phyloP scores from a whole-genome alignment of 2,888 invertebrate species.

The Standfussiana lucernea region DNA sequence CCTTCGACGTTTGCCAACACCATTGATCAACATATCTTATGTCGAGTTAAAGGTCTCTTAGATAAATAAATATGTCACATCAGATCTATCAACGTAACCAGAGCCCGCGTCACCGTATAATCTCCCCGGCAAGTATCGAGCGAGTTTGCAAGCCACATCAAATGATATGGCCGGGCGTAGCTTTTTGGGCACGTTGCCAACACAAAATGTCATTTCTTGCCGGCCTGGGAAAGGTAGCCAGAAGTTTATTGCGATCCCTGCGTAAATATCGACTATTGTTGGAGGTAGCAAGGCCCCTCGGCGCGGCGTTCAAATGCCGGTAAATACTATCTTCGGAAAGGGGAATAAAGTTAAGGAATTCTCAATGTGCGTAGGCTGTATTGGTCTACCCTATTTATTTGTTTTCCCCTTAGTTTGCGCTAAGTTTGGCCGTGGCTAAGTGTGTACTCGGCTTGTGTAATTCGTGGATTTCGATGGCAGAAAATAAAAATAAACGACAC shows the following conservation, averaged over 20 bases:
- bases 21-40: conserved; percentile 12
- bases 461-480: conserved; percentile 24
- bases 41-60: not conserved
- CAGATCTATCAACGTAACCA: conserved; percentile 4
- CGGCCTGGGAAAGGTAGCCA: conserved; percentile 64
- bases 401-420: conserved; percentile 33
- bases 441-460: conserved; percentile 25
- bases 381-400: conserved; percentile 56
- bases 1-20: conserved; percentile 11
- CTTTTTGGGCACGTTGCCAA: conserved; percentile 78
- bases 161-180: conserved; percentile 69
- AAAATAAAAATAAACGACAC: conserved; percentile 37
- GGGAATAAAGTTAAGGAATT: conserved; percentile 50
- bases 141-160: conserved; percentile 71
- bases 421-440: conserved; percentile 35
- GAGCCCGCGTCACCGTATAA: conserved; percentile 13
- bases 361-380: conserved; percentile 40
- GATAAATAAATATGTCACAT: conserved; percentile 1
- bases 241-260: conserved; percentile 58
- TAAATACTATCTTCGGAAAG: conserved; percentile 54
- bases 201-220: conserved; percentile 69
- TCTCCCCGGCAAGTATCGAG: conserved; percentile 65
- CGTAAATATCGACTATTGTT: conserved; percentile 65
- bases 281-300: conserved; percentile 35
- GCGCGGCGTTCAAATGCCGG: conserved; percentile 47